Percentiles rank a stretch among this genome's conserved stretches.
phyloP scores from a whole-genome alignment of 1,140 invertebrate species.

The Helicoverpa armigera region DNA sequence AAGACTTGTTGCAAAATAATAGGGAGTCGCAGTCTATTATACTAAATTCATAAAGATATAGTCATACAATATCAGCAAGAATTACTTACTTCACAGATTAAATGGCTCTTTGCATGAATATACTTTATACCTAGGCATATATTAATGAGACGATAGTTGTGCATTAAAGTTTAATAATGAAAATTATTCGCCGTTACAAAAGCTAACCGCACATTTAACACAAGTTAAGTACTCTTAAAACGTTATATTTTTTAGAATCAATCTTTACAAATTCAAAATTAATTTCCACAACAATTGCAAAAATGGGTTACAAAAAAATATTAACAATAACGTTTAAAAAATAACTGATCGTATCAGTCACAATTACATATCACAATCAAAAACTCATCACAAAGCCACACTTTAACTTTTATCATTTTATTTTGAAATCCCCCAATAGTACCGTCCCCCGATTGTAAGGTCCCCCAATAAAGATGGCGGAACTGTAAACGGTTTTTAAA shows the following conservation, averaged over 20 bases:
- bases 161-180: too few relatives aligned
- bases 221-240: too few relatives aligned
- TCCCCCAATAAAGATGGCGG: constrained; percentile 57
- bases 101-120: too few relatives aligned
- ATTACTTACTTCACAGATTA: too few relatives aligned
- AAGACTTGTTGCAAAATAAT: not conserved
- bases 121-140: too few relatives aligned
- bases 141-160: too few relatives aligned
- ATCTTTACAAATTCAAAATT: constrained; percentile 1
- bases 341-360: constrained; percentile 27
- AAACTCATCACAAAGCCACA: constrained; percentile 42
- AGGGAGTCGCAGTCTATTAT: not conserved
- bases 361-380: constrained; percentile 33
- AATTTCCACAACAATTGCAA: not conserved
- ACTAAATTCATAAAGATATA: too few relatives aligned
- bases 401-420: constrained; percentile 58
- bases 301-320: not conserved
- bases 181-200: too few relatives aligned
- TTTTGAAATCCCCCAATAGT: constrained; percentile 46
- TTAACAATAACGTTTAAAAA: constrained; percentile 17
- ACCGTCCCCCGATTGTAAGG: constrained; percentile 41
- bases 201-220: too few relatives aligned
- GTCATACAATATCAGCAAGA: too few relatives aligned
- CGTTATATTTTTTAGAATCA: not conserved
- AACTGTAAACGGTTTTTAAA: constrained; percentile 57